Conservation (phyloP, 2,113 vertebrate species). For the Pseudorasbora parva region DNA sequence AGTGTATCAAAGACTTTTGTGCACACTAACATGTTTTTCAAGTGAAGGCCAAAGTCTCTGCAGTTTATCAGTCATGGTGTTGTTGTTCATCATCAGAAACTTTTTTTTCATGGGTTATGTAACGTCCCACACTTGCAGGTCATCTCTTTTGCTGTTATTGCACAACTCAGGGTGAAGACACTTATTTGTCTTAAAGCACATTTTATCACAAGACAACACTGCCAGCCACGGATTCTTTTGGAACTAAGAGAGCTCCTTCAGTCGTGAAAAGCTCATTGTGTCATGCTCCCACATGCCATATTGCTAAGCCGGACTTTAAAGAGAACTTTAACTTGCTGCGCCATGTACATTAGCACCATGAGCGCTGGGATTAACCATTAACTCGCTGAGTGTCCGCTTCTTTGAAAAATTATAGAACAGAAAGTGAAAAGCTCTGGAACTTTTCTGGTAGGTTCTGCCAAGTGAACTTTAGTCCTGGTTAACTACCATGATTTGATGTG, state of each 20-base stretch:
- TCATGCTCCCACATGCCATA: slow-evolving; percentile 26
- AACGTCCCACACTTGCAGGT: slow-evolving; percentile 13
- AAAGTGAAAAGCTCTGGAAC: slow-evolving; percentile 9
- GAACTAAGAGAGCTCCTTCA: slow-evolving; percentile 16
- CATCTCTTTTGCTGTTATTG: slow-evolving; percentile 13
- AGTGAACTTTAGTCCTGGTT: slow-evolving; percentile 5
- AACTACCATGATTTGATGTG: background rate
- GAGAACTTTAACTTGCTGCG: background rate
- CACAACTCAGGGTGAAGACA: background rate
- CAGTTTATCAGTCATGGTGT: background rate
- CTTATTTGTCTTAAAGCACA: slow-evolving; percentile 9
- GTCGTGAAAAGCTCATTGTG: slow-evolving; percentile 58
- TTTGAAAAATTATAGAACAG: background rate
- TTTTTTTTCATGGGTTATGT: slow-evolving; percentile 17
- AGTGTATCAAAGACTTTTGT: background rate
- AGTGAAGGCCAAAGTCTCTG: background rate
- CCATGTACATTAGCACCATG: background rate
- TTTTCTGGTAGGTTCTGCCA: slow-evolving; percentile 7
- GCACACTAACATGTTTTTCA: background rate
- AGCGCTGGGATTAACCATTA: slow-evolving; percentile 36
- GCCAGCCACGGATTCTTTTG: background rate
- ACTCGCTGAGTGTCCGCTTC: background rate
- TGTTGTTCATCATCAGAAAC: background rate
- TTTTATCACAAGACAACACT: slow-evolving; percentile 34
- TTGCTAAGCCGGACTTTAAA: slow-evolving; percentile 51